A percentile compares a stretch with the other conserved stretches of the same genome.
phyloP scores from a whole-genome alignment of 1,140 invertebrate genomes.

The Diachasmimorpha longicaudata region DNA sequence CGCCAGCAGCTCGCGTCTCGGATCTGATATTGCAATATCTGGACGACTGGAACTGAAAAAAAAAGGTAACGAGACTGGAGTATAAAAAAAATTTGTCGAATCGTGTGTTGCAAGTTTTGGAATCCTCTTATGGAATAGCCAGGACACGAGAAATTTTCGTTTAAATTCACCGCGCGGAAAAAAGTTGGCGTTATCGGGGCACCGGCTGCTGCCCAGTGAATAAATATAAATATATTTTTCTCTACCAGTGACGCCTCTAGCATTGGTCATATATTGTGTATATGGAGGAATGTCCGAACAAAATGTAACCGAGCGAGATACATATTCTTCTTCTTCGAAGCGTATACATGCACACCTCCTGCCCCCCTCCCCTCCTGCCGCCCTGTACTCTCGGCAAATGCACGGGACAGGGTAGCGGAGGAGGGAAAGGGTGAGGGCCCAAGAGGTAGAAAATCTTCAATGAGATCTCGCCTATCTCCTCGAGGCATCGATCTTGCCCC shows the following conservation, averaged over 20 bases:
- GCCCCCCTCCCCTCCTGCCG: background rate
- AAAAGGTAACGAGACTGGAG: background rate
- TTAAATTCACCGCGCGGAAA: slow-evolving; percentile 6
- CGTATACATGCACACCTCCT: background rate
- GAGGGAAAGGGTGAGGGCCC: background rate
- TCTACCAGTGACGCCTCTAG: background rate
- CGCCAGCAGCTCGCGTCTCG: no score
- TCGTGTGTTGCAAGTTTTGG: background rate
- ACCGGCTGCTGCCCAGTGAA: slow-evolving; percentile 10
- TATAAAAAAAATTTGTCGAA: background rate
- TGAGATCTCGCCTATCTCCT: slow-evolving; percentile 17
- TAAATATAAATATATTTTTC: slow-evolving; percentile 15
- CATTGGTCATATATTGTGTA: slow-evolving; percentile 5
- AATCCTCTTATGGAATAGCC: background rate
- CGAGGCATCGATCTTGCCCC: slow-evolving; percentile 15
- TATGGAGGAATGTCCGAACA: slow-evolving; percentile 5
- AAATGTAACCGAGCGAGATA: background rate
- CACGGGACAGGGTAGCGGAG: no score
- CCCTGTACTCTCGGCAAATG: background rate
- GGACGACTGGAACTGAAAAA: background rate
- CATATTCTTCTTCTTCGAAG: slow-evolving; percentile 2
- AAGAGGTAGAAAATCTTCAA: slow-evolving; percentile 1
- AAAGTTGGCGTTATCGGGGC: slow-evolving; percentile 1
- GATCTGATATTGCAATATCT: background rate
- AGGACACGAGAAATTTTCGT: background rate